Evolutionary conservation across 2,888 invertebrate species (phyloP).

Genomic region (Drosophila cracens): DNA sequence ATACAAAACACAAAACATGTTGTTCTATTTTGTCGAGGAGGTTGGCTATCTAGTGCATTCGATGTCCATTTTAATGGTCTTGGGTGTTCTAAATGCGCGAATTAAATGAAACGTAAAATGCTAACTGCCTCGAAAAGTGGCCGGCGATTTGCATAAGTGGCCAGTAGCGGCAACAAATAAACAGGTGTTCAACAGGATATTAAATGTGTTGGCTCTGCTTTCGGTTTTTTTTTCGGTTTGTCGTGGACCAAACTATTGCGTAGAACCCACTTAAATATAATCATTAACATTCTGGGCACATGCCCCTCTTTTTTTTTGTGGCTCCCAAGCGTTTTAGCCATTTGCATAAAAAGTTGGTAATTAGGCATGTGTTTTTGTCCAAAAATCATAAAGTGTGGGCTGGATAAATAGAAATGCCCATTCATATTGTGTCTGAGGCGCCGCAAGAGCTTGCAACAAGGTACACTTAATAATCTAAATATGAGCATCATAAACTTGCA

Average conservation of each 20-base stretch:
- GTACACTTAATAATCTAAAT: neutral
- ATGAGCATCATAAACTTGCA: neutral
- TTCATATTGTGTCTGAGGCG: conserved; percentile 20
- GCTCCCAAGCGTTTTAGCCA: conserved; percentile 30
- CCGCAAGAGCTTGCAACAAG: neutral
- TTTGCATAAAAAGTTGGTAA: conserved; percentile 60
- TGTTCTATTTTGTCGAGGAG: conserved; percentile 39
- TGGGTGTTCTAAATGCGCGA: conserved; percentile 71
- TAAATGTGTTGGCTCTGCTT: conserved; percentile 40
- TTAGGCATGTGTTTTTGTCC: conserved; percentile 45
- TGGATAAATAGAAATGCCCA: conserved; percentile 23
- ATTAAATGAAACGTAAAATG: conserved; percentile 71
- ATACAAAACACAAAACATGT: conserved; percentile 36
- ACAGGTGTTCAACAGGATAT: conserved; percentile 78
- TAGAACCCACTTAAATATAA: conserved; percentile 39
- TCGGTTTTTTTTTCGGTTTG: neutral
- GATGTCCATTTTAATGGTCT: conserved; percentile 66
- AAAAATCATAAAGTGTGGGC: conserved; percentile 39
- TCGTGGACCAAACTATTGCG: conserved; percentile 58
- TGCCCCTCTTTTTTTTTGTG: conserved; percentile 10
- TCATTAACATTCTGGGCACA: conserved; percentile 61
- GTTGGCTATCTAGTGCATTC: conserved; percentile 45
- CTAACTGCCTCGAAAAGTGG: conserved; percentile 40
- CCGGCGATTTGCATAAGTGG: conserved; percentile 63
- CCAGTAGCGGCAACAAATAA: conserved; percentile 48